Base-by-base conservation (phyloP, 2,797 vertebrate species). In the Sebastes elongatus region DNA sequence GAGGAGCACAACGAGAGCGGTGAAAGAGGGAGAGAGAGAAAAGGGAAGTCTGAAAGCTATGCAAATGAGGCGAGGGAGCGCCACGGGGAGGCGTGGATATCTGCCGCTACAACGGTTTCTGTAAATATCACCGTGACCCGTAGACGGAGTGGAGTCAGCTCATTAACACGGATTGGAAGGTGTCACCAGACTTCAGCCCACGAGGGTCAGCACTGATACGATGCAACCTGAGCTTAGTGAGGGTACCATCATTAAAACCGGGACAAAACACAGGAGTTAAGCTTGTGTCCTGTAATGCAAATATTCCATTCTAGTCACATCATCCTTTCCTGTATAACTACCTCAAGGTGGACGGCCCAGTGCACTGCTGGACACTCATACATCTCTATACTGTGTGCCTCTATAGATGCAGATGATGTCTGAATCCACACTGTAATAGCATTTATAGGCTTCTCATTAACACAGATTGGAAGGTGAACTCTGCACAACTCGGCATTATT, bases 11-110 rank as follows among this genome's bases (percentile, higher is more conserved):
- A 91, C 28, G 57, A 92, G 84, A 87, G 86, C 27, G 67, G 62
- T 73, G 85, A 74, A 82, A 87, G 81, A 71, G 85, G 71, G 85
- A 89, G 86, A 81, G 88, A 22, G 69, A 78, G 85, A 61, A 25
- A 83, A 81, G 80, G 83, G 92, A 86, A 93, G 94, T 95, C 92
- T 94, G 93, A 93, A 93, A 92, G 92, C 85, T 89, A 94, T 95
- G 94, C 92, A 94, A 94, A 94, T 94, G 93, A 94, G 92, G 76
- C 42, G 13, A 84, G 86, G 81, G 86, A 78, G 88, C 82, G 25
- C 87, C 85, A 80, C 75, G 1, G 93, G 92, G 87, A 90, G 86
- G 86, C 84, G 71, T 70, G 81, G 88, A 90, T 91, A 89, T 85
- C 89, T 83, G 85, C 84, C 60, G 89, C 89, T 88, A 85, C 90